Conservation (phyloP, 1,140 invertebrate genomes). For the Drosophila lacteicornis region DNA sequence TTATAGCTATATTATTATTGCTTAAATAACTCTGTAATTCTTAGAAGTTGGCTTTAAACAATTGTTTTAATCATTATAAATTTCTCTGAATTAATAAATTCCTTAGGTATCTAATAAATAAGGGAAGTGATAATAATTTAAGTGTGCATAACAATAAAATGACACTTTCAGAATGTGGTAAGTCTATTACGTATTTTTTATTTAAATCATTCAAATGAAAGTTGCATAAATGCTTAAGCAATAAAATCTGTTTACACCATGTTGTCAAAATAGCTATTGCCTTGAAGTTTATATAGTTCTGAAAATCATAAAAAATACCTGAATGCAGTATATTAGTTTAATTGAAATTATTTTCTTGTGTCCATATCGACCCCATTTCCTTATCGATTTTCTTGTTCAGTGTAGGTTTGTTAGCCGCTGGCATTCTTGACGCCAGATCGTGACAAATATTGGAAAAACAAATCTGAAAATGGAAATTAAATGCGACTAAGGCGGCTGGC, state of each 20-base stretch:
- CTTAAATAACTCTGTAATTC: background rate
- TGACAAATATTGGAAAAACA: slow-evolving; percentile 68
- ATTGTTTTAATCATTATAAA: background rate
- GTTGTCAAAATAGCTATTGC: no score
- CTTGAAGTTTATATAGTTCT: no score
- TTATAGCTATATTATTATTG: no score
- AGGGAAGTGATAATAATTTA: background rate
- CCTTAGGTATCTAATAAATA: background rate
- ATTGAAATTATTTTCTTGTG: background rate
- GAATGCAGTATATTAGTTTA: no score
- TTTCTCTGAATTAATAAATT: background rate
- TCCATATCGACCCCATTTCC: slow-evolving; percentile 11
- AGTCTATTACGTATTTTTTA: background rate
- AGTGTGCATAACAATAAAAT: background rate
- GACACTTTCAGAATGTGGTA: background rate
- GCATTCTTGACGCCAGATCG: slow-evolving; percentile 65
- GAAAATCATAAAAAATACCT: no score
- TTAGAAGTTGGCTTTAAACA: background rate
- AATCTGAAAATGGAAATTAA: slow-evolving; percentile 56
- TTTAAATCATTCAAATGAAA: background rate
- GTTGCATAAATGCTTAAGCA: background rate
- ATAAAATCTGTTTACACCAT: no score
- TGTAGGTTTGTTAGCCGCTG: slow-evolving; percentile 22
- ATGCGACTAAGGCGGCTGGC: slow-evolving; percentile 46
- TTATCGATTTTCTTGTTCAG: slow-evolving; percentile 27